A percentile compares a stretch with the other conserved stretches of the same genome.
Conservation (phyloP, 2,797 vertebrate species). For the Orestias chungarensis region DNA sequence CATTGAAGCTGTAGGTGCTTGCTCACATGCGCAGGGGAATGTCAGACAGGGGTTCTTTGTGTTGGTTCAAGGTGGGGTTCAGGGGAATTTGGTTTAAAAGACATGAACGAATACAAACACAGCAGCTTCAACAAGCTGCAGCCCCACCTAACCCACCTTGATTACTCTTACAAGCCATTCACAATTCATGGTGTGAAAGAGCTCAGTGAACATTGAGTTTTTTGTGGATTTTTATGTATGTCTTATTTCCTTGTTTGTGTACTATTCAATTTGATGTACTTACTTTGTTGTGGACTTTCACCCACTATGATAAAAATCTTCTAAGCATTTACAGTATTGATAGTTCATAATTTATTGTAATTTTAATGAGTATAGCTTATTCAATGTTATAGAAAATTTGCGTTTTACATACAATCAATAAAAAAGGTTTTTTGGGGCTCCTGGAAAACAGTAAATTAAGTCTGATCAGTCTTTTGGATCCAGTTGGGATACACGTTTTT, state of each 20-base stretch:
- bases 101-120: slow-evolving; percentile 35
- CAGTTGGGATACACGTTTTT: no score
- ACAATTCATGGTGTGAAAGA: slow-evolving; percentile 29
- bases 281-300: background rate
- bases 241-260: background rate
- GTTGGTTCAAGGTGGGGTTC: slow-evolving; percentile 45
- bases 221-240: background rate
- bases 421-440: no score
- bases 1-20: background rate
- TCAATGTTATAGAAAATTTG: no score
- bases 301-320: background rate
- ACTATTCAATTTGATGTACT: background rate
- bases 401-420: no score
- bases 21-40: background rate
- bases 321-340: no score
- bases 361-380: background rate
- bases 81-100: slow-evolving; percentile 43
- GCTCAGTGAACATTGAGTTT: background rate
- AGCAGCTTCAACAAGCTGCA: slow-evolving; percentile 21
- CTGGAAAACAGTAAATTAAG: no score
- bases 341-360: background rate
- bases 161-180: slow-evolving; percentile 21
- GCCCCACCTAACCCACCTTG: slow-evolving; percentile 28
- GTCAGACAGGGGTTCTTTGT: slow-evolving; percentile 67
- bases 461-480: no score